Conservation (phyloP, 2,888 invertebrate genomes). For the Pachliopta kotzebuea region DNA sequence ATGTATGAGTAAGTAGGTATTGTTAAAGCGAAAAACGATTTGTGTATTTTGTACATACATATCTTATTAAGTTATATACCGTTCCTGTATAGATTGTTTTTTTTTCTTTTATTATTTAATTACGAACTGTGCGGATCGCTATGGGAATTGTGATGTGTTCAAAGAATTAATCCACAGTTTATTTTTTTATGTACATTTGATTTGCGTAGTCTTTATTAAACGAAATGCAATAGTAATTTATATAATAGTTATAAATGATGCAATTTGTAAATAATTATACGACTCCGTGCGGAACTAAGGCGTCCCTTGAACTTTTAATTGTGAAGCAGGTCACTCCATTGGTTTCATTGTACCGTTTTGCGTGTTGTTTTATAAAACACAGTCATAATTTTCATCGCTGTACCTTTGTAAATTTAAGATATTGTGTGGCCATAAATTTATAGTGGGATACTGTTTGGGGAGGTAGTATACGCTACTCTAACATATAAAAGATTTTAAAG, state of each 20-base stretch:
- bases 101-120: slow-evolving; percentile 44
- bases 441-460: slow-evolving; percentile 50
- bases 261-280: slow-evolving; percentile 71
- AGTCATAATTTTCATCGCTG: slow-evolving; percentile 57
- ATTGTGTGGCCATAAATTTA: slow-evolving; percentile 74
- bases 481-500: slow-evolving; percentile 20
- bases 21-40: slow-evolving; percentile 60
- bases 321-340: slow-evolving; percentile 30
- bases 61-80: slow-evolving; percentile 71
- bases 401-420: slow-evolving; percentile 71
- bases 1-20: slow-evolving; percentile 60
- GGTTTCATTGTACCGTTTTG: slow-evolving; percentile 30
- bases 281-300: slow-evolving; percentile 43
- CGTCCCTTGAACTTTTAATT: slow-evolving; percentile 38
- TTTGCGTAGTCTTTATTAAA: slow-evolving; percentile 70
- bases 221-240: slow-evolving; percentile 80
- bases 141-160: slow-evolving; percentile 78
- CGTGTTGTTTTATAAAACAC: slow-evolving; percentile 46
- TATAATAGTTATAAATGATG: slow-evolving; percentile 69
- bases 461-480: slow-evolving; percentile 34
- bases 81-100: slow-evolving; percentile 75
- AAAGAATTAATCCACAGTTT: slow-evolving; percentile 55
- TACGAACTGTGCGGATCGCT: slow-evolving; percentile 49
- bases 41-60: slow-evolving; percentile 80
- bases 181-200: slow-evolving; percentile 66